Conservation (phyloP, 2,797 vertebrate species). For the Clarias laeviceps region DNA sequence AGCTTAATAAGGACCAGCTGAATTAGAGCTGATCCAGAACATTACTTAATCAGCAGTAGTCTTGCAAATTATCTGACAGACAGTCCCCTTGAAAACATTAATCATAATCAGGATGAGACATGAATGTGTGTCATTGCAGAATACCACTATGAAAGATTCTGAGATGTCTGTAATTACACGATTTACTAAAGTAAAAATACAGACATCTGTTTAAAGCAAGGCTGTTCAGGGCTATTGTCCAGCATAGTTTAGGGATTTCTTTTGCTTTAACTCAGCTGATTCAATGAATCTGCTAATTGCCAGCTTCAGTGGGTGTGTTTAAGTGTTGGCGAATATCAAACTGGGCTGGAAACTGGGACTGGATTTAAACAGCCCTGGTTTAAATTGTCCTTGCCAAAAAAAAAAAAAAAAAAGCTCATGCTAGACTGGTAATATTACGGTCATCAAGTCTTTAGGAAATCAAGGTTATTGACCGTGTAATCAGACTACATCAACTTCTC, state of each 20-base stretch:
- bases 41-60: slow-evolving; percentile 40
- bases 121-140: slow-evolving; percentile 19
- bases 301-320: no score
- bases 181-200: slow-evolving; percentile 30
- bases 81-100: slow-evolving; percentile 34
- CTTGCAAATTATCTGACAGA: slow-evolving; percentile 28
- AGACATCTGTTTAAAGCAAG: slow-evolving; percentile 9
- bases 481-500: slow-evolving; percentile 8
- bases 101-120: slow-evolving; percentile 38
- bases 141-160: slow-evolving; percentile 11
- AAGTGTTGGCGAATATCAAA: no score
- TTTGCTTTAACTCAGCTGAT: no score
- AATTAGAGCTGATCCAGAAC: slow-evolving; percentile 24
- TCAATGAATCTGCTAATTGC: no score
- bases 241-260: no score
- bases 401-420: not conserved
- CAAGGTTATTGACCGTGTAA: slow-evolving; percentile 11
- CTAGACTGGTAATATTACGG: slow-evolving; percentile 4
- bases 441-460: slow-evolving; percentile 13
- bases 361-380: no score
- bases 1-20: slow-evolving; percentile 28
- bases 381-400: no score
- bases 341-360: no score
- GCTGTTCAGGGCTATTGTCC: no score
- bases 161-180: slow-evolving; percentile 18